Percentiles rank a stretch among this genome's conserved stretches.
phyloP scores from a whole-genome alignment of 2,888 invertebrate genomes.

The Venustoraphidia nigricollis region DNA sequence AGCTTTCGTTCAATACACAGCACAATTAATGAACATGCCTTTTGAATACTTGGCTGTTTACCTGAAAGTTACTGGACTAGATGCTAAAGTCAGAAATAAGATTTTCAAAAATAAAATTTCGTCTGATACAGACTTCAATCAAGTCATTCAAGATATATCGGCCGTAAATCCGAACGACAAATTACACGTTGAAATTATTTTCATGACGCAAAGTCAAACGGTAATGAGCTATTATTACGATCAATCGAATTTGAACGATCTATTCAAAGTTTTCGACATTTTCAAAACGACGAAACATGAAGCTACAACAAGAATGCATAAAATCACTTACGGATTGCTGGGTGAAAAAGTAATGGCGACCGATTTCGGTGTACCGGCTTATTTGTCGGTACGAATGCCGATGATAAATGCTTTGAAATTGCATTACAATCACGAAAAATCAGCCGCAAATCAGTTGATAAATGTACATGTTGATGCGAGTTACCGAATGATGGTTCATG shows the following conservation, averaged over 20 bases:
- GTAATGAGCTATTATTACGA: conserved; percentile 3
- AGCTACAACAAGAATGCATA: background rate
- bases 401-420: background rate
- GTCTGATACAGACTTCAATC: background rate
- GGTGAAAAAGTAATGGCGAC: background rate
- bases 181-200: conserved; percentile 2
- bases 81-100: background rate
- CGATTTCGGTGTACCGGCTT: conserved; percentile 2
- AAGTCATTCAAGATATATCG: background rate
- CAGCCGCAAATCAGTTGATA: conserved; percentile 7
- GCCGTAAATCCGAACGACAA: background rate
- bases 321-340: background rate
- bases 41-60: background rate
- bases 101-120: background rate
- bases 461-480: conserved; percentile 19
- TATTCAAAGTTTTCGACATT: background rate
- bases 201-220: background rate
- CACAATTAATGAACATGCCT: conserved; percentile 12
- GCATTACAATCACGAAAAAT: background rate
- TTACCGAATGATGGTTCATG: conserved; percentile 20
- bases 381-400: background rate
- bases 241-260: background rate
- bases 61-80: background rate
- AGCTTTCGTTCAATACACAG: conserved; percentile 9
- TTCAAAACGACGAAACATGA: background rate